Evolutionary conservation across 1,140 invertebrate species (phyloP).

Genomic region (Marisa cornuarietis): DNA sequence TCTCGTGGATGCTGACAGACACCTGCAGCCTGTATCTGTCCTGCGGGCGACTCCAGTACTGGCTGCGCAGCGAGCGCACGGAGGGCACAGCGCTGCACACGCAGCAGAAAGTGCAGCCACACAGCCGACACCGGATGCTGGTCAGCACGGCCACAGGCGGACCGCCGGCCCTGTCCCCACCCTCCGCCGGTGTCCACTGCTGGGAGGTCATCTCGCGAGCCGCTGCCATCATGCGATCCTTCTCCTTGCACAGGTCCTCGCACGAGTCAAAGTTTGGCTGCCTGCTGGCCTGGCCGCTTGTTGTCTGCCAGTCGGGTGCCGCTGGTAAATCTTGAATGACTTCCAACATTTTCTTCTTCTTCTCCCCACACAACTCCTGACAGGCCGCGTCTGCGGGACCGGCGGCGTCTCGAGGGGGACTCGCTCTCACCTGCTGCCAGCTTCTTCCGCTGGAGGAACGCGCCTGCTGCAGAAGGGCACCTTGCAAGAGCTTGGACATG

Average conservation of each 20-base stretch:
- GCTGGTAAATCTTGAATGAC: slow-evolving; percentile 7
- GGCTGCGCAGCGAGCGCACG: slow-evolving; percentile 3
- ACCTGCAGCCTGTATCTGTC: slow-evolving; percentile 6
- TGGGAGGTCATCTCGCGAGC: neutral
- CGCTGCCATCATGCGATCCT: slow-evolving; percentile 10
- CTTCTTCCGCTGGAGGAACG: slow-evolving; percentile 8
- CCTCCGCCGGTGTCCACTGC: neutral
- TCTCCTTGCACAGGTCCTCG: slow-evolving; percentile 3
- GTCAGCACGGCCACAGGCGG: slow-evolving; percentile 17
- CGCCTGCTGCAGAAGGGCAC: slow-evolving; percentile 6
- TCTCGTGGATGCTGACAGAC: slow-evolving; percentile 11
- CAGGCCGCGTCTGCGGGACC: neutral
- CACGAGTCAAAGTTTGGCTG: neutral
- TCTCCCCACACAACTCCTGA: slow-evolving; percentile 6
- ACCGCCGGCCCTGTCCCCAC: neutral
- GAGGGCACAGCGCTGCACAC: slow-evolving; percentile 1
- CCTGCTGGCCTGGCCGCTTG: neutral
- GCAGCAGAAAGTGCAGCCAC: slow-evolving; percentile 13
- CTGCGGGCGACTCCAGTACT: slow-evolving; percentile 23
- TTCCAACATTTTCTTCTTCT: slow-evolving; percentile 17
- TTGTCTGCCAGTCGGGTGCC: neutral
- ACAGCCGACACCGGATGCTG: slow-evolving; percentile 1
- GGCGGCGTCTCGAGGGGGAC: slow-evolving; percentile 4
- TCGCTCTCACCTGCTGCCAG: neutral
- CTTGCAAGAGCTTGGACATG: slow-evolving; percentile 8